Conservation (phyloP, 1,140 invertebrate species). For the Drosophila teissieri region DNA sequence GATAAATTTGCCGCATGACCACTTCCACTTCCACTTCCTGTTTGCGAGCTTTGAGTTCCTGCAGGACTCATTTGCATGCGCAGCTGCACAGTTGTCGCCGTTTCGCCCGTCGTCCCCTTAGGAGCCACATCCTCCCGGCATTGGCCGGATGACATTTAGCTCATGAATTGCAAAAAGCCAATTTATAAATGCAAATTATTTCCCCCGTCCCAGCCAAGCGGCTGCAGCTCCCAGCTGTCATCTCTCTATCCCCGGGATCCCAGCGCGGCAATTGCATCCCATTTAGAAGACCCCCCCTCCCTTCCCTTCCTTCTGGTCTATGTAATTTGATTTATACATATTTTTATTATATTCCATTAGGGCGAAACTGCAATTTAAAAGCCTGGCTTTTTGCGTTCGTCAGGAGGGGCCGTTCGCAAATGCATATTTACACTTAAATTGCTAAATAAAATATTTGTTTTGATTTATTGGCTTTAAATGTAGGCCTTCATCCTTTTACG, state of each 20-base stretch:
- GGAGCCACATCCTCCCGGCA: constrained; percentile 22
- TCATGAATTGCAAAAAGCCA: constrained; percentile 83
- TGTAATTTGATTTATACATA: constrained; percentile 60
- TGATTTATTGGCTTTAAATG: too few relatives aligned
- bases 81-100: constrained; percentile 66
- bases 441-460: too few relatives aligned
- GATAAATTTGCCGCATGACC: constrained; percentile 34
- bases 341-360: constrained; percentile 56
- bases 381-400: constrained; percentile 16
- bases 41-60: constrained; percentile 41
- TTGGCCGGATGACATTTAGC: constrained; percentile 65
- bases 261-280: constrained; percentile 32
- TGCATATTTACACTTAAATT: neutral
- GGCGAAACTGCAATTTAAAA: constrained; percentile 37
- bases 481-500: too few relatives aligned
- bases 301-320: neutral
- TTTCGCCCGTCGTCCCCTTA: constrained; percentile 6
- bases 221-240: constrained; percentile 35
- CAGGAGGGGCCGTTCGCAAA: neutral
- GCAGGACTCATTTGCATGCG: constrained; percentile 75
- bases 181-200: constrained; percentile 83
- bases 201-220: constrained; percentile 23
- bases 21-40: constrained; percentile 35
- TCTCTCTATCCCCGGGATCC: constrained; percentile 30
- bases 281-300: constrained; percentile 1